Conservation (phyloP, 2,113 vertebrate genomes). For the Gracilinanus agilis region DNA sequence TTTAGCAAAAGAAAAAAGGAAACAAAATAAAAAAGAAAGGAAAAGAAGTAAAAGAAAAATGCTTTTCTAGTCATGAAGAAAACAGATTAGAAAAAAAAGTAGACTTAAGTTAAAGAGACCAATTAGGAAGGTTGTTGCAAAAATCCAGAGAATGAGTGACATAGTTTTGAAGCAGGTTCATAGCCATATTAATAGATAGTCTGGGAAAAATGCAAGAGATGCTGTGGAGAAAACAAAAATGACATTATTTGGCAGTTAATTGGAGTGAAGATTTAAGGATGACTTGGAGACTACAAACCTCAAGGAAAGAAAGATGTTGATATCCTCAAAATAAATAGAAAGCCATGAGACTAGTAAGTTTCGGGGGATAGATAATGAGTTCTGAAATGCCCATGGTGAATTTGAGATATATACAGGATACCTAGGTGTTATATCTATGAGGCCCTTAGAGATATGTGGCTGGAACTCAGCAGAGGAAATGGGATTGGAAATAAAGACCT, state of each 20-base stretch:
- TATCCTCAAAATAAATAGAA: neutral
- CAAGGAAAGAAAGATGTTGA: neutral
- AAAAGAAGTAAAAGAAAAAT: neutral
- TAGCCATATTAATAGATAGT: neutral
- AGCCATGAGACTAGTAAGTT: neutral
- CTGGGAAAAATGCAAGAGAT: neutral
- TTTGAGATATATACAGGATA: neutral
- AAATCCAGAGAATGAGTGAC: neutral
- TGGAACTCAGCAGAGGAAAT: neutral
- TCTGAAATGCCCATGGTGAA: neutral
- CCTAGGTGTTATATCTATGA: neutral
- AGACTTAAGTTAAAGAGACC: neutral
- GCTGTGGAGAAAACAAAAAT: neutral
- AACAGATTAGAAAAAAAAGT: neutral
- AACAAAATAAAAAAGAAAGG: neutral
- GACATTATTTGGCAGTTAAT: neutral
- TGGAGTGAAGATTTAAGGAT: neutral
- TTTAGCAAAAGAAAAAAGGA: no score
- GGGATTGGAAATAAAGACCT: neutral
- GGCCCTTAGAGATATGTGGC: neutral
- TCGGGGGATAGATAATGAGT: neutral
- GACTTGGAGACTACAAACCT: neutral
- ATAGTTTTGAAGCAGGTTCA: fast-evolving
- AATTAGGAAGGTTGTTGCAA: neutral
- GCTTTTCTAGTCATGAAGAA: neutral